Conservation (phyloP, 2,888 invertebrate genomes). For the Ectemnius lituratus region DNA sequence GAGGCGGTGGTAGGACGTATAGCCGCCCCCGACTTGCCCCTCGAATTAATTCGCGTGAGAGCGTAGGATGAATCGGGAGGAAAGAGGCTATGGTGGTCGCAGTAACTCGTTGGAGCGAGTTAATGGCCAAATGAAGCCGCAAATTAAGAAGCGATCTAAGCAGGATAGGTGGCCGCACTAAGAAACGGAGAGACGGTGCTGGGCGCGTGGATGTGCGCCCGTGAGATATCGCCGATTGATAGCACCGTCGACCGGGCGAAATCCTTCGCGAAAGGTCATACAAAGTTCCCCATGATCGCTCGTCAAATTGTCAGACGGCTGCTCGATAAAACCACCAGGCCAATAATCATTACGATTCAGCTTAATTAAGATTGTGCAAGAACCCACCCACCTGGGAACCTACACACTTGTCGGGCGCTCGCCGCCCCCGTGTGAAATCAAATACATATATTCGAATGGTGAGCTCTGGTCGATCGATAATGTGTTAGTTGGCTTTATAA, state of each 20-base stretch:
- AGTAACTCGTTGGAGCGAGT: slow-evolving; percentile 8
- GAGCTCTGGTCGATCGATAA: too few species aligned
- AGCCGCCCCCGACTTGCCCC: neutral
- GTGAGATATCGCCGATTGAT: slow-evolving; percentile 1
- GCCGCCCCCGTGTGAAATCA: too few species aligned
- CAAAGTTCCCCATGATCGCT: slow-evolving; percentile 64
- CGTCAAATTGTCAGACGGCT: slow-evolving; percentile 65
- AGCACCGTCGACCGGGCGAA: slow-evolving; percentile 7
- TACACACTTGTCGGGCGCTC: too few species aligned
- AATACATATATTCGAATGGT: too few species aligned
- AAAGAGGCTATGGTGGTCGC: neutral
- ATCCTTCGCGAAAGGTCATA: slow-evolving; percentile 60
- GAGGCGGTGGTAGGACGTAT: neutral
- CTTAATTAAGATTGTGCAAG: slow-evolving; percentile 1
- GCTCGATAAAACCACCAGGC: neutral
- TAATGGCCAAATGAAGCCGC: slow-evolving; percentile 12
- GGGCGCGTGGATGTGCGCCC: neutral
- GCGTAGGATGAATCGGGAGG: slow-evolving; percentile 1
- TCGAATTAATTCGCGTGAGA: slow-evolving; percentile 11
- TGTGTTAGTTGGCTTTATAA: too few species aligned
- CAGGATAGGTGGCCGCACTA: slow-evolving; percentile 6
- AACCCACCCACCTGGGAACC: neutral
- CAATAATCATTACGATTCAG: slow-evolving; percentile 7
- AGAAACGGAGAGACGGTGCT: too few species aligned
- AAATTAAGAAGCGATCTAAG: slow-evolving; percentile 13